Percentiles rank a stretch among this genome's conserved stretches.
These are phyloP conservation scores for Picathartes gymnocephalus DNA, from an alignment of 2,113 vertebrate species.

Conservation along the genomic window DNA sequence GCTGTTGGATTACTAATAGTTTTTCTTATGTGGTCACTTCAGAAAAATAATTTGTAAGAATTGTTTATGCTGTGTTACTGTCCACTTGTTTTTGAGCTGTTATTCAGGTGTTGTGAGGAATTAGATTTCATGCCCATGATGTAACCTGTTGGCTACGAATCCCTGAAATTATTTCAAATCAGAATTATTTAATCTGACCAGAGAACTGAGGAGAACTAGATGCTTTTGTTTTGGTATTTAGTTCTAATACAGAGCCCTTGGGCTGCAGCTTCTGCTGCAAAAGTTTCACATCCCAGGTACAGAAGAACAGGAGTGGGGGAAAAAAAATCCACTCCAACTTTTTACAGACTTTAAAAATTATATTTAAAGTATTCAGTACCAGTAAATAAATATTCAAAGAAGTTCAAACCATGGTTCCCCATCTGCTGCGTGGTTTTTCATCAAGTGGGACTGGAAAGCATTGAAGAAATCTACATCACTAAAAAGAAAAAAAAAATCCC, in stretches of 20 bases:
- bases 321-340: neutral
- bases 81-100: neutral
- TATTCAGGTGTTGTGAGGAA: neutral
- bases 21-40: neutral
- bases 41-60: neutral
- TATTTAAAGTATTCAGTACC: neutral
- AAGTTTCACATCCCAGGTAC: neutral
- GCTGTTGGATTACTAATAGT: fast-evolving
- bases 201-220: neutral
- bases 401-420: neutral
- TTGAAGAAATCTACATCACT: neutral
- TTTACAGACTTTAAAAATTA: neutral
- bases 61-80: fast-evolving
- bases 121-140: neutral
- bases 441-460: neutral
- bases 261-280: neutral
- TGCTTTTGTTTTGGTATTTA: neutral
- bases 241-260: neutral
- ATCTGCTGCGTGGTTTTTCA: neutral
- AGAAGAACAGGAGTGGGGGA: fast-evolving
- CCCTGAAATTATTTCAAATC: neutral
- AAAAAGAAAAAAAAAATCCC: neutral
- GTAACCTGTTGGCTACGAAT: neutral
- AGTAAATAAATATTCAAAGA: neutral
- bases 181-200: neutral